Percentiles rank a stretch among this genome's conserved stretches.
Conservation (phyloP, 2,113 vertebrate species). For the Amia ocellicauda region DNA sequence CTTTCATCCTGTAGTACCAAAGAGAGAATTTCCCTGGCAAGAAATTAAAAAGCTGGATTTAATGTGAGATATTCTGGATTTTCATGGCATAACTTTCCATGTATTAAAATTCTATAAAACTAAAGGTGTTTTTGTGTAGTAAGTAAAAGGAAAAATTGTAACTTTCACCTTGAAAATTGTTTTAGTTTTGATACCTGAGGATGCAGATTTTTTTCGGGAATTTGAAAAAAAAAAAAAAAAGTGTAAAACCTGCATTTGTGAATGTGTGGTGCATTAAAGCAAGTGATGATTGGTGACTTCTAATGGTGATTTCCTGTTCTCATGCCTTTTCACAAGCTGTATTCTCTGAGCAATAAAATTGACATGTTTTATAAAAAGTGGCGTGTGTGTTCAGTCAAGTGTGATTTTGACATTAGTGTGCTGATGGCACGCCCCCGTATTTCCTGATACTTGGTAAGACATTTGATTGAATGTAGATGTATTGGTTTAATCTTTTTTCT, state of each 20-base stretch:
- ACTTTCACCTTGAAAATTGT: slow-evolving; percentile 43
- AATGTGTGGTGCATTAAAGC: too few relatives aligned
- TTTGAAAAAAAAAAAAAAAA: too few relatives aligned
- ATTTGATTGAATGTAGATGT: too few relatives aligned
- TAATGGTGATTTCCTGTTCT: slow-evolving; percentile 74
- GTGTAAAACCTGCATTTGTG: slow-evolving; percentile 65
- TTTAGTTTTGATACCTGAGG: slow-evolving; percentile 63
- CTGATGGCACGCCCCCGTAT: too few relatives aligned
- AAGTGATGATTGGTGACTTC: slow-evolving; percentile 74
- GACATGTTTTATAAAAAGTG: slow-evolving; percentile 83
- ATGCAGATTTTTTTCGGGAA: slow-evolving; percentile 70
- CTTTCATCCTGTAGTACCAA: slow-evolving; percentile 63
- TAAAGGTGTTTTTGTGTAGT: slow-evolving; percentile 42
- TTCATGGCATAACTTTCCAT: slow-evolving; percentile 68
- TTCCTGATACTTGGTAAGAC: too few relatives aligned
- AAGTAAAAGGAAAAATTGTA: slow-evolving; percentile 31
- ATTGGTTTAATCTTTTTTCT: too few relatives aligned
- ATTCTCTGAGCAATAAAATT: slow-evolving; percentile 99
- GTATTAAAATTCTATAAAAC: slow-evolving; percentile 58
- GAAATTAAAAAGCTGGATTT: slow-evolving; percentile 37
- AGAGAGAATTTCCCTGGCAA: slow-evolving; percentile 69
- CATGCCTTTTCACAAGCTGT: slow-evolving; percentile 84
- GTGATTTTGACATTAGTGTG: too few relatives aligned
- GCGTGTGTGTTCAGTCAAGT: too few relatives aligned
- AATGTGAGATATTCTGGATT: slow-evolving; percentile 71